Conservation (phyloP, 53 echinoderm and acorn worm species). For the Henricia sp. region DNA sequence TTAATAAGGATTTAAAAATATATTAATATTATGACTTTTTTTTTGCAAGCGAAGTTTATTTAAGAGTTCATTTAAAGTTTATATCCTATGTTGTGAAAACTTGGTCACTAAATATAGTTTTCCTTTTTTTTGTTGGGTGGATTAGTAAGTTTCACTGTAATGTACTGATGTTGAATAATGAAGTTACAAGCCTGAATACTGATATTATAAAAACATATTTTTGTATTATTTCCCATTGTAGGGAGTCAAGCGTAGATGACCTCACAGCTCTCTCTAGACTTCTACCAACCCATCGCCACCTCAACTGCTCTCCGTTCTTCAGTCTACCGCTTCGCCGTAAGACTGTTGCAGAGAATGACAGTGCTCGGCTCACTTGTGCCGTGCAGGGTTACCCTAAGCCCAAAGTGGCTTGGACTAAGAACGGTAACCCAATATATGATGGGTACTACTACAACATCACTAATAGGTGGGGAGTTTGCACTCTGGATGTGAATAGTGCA, state of each 20-base stretch:
- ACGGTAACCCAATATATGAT: conserved; percentile 76
- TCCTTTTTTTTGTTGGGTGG: not conserved
- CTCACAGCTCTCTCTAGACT: conserved; percentile 48
- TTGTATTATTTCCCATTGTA: conserved; percentile 30
- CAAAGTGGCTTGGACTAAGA: conserved; percentile 87
- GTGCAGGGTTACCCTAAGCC: conserved; percentile 92
- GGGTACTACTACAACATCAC: conserved; percentile 76
- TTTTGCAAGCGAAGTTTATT: too few species aligned
- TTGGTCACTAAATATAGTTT: too few species aligned
- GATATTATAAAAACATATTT: too few species aligned
- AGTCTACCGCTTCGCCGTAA: conserved; percentile 98
- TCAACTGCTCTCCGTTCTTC: conserved; percentile 83
- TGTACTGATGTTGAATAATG: not conserved
- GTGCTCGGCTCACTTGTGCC: conserved; percentile 85
- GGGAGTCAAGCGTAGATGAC: conserved; percentile 86
- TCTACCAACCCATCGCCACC: conserved; percentile 20
- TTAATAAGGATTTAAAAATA: too few species aligned
- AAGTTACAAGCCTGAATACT: not conserved
- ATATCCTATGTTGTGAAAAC: too few species aligned
- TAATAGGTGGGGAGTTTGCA: conserved; percentile 83
- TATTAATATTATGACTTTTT: too few species aligned
- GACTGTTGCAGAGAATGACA: conserved; percentile 78
- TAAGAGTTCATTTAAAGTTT: too few species aligned
- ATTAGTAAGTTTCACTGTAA: not conserved
- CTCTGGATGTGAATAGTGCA: conserved; percentile 71